Conservation (phyloP, 2,888 invertebrate genomes). For the Cephus spinipes region DNA sequence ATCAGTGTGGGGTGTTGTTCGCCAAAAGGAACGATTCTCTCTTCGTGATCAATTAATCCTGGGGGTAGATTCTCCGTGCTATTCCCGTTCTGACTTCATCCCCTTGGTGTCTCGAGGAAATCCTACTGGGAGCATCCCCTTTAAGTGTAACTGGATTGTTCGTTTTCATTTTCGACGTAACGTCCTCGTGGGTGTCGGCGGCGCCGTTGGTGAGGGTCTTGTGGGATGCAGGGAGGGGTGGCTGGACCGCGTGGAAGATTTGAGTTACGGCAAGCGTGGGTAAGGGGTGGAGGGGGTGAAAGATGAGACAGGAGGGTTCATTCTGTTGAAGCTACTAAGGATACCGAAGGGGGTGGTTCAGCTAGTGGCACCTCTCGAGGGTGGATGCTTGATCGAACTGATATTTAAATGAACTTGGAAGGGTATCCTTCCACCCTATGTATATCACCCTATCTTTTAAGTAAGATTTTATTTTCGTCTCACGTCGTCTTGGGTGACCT, state of each 20-base stretch:
- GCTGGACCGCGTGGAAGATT: neutral
- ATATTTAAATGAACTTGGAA: slow-evolving; percentile 1
- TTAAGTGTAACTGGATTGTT: neutral
- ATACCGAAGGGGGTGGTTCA: too few relatives aligned
- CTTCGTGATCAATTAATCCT: too few relatives aligned
- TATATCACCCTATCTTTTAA: neutral
- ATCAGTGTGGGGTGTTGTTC: too few relatives aligned
- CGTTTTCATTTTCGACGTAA: neutral
- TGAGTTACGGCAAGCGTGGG: too few relatives aligned
- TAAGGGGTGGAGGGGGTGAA: too few relatives aligned
- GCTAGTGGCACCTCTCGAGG: too few relatives aligned
- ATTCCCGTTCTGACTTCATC: neutral
- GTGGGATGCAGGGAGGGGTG: neutral
- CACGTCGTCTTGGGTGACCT: neutral
- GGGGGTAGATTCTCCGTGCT: neutral
- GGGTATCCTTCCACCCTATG: neutral
- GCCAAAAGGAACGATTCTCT: too few relatives aligned
- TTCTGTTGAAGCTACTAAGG: too few relatives aligned
- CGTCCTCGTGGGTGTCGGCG: neutral
- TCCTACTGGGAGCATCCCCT: neutral
- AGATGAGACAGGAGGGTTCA: too few relatives aligned
- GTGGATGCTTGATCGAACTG: neutral
- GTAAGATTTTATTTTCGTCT: neutral
- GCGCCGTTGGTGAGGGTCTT: neutral
- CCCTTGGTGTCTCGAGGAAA: neutral